Conservation (phyloP, 2,113 vertebrate species). For the Ptilonorhynchus violaceus region DNA sequence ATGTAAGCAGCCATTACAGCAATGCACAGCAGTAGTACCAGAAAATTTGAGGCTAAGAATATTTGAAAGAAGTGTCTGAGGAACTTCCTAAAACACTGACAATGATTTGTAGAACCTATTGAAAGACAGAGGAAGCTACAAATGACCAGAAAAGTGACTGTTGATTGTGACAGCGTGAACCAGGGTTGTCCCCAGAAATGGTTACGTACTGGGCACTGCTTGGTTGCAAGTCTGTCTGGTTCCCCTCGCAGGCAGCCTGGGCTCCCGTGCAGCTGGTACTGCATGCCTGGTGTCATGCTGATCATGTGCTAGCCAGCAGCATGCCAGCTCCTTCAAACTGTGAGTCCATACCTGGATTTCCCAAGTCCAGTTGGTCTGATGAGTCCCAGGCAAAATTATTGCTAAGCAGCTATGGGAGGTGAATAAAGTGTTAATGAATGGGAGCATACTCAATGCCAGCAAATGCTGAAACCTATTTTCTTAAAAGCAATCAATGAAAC, state of each 20-base stretch:
- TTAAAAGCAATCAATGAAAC: conserved; percentile 54
- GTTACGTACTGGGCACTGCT: not conserved
- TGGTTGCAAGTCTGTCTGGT: not conserved
- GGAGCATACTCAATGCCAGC: not conserved
- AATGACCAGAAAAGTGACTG: not conserved
- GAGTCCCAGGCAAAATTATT: not conserved
- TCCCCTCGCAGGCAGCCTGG: fast-evolving
- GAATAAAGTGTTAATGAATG: not conserved
- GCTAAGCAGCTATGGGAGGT: not conserved
- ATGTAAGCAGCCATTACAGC: not conserved
- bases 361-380: not conserved
- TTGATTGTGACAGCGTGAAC: not conserved
- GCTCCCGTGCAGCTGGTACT: not conserved
- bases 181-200: not conserved
- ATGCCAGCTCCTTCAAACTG: not conserved
- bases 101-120: not conserved
- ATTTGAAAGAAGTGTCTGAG: not conserved
- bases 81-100: not conserved
- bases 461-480: conserved; percentile 28
- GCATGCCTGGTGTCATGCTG: not conserved
- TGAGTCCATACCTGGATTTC: not conserved
- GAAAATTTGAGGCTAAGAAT: not conserved
- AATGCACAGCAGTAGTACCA: not conserved
- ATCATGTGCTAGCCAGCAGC: not conserved
- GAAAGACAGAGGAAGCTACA: not conserved